Conservation (phyloP, 2,797 vertebrate species). For the Antennarius maculatus region DNA sequence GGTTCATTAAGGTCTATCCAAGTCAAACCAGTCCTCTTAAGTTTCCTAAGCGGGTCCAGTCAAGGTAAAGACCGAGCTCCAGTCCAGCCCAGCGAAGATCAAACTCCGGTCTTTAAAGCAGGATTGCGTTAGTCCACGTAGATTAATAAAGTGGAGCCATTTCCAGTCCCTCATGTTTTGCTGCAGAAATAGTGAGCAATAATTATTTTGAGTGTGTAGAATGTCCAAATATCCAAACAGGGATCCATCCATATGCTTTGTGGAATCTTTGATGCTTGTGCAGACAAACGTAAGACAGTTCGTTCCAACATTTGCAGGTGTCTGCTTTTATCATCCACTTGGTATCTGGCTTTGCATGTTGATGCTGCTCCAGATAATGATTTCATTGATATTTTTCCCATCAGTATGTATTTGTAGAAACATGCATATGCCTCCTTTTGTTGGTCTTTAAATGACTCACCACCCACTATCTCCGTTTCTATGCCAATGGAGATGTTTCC, state of each 20-base stretch:
- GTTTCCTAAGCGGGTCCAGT: conserved; percentile 6
- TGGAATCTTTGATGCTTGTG: conserved; percentile 4
- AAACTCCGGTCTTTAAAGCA: conserved; percentile 19
- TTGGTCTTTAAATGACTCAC: conserved; percentile 3
- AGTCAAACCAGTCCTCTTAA: conserved; percentile 21
- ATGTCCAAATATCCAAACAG: conserved; percentile 24
- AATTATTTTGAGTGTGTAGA: conserved; percentile 4
- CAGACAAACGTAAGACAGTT: conserved; percentile 4
- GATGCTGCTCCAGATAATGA: conserved; percentile 28
- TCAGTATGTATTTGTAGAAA: conserved; percentile 20
- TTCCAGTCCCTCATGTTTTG: conserved; percentile 5
- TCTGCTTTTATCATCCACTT: conserved; percentile 15
- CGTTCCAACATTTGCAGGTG: too few relatives aligned
- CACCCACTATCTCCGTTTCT: conserved; percentile 7
- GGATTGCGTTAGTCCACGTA: conserved; percentile 29
- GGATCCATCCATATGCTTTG: conserved; percentile 1
- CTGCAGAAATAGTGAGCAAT: conserved; percentile 18
- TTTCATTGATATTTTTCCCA: conserved; percentile 24
- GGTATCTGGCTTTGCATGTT: conserved; percentile 16
- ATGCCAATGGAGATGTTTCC: conserved; percentile 9
- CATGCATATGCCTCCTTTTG: conserved; percentile 5
- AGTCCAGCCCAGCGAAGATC: conserved; percentile 18
- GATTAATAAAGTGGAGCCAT: conserved; percentile 33
- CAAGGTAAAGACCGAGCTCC: conserved; percentile 32
- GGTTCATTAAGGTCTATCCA: conserved; percentile 13